Percentiles rank a stretch among this genome's conserved stretches.
phyloP scores from a whole-genome alignment of 2,797 vertebrate genomes.

The Rhynchotus rufescens region DNA sequence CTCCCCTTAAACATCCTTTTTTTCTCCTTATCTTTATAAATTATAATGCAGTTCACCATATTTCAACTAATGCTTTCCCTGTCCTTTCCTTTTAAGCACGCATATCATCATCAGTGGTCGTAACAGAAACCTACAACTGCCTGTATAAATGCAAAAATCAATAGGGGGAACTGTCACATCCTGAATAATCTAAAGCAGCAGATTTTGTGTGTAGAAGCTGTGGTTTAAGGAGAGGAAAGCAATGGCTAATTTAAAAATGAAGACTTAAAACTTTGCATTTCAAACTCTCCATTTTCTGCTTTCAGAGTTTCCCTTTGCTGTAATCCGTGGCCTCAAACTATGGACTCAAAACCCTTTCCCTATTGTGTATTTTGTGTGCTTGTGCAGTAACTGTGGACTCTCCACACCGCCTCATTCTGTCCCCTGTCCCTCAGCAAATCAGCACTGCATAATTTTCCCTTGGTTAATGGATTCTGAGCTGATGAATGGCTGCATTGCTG shows the following conservation, averaged over 20 bases:
- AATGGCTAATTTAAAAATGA: background rate
- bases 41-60: background rate
- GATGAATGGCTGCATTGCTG: background rate
- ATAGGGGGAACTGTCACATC: background rate
- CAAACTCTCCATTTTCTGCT: background rate
- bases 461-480: background rate
- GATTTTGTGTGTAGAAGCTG: background rate
- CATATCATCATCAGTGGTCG: fast-evolving
- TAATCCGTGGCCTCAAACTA: background rate
- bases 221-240: background rate
- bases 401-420: background rate
- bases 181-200: background rate
- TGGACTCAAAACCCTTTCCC: background rate
- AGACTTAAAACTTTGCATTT: background rate
- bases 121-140: background rate
- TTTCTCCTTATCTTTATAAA: background rate
- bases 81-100: background rate
- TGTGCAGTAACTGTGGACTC: fast-evolving
- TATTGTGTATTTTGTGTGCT: fast-evolving
- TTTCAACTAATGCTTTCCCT: background rate
- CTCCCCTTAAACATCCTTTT: no score
- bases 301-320: background rate
- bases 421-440: background rate
- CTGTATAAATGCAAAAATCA: background rate
- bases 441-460: background rate